Evolutionary conservation across 2,797 vertebrate species (phyloP), one percentile per base, ranked within the genome.

Genomic region (Mareca strepera): DNA sequence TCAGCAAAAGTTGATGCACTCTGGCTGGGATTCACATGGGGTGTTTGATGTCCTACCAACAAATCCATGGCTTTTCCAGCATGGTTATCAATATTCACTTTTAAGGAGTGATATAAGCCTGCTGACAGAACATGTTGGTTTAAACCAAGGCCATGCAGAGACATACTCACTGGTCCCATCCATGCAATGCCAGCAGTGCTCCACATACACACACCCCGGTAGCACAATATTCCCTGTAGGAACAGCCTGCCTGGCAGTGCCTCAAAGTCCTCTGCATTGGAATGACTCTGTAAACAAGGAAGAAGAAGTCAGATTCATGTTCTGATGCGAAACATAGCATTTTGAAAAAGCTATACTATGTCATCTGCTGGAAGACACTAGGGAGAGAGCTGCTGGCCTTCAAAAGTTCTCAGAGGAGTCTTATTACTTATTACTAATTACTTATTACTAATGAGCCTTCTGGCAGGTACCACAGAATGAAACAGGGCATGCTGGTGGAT

Each of bases 251-350:
- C 33, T 44, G 59, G 58, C 41, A 85, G 41, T 1, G 5, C 41
- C 77, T 55, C 39, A 37, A 80, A 52, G 62, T 74, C 37, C 69
- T 56, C 46, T 50, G 10, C 7, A 0, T 12, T 14, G 33, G 7
- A 5, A 7, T 50, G 12, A 11, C 17, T 15, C 17, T 15, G 25
- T 35, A 58, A 91, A 53, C 3, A 44, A n/a, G 59, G 78, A 74
- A 64, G 64, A 62, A 64, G 88, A 74, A 29, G 10, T 41, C 18
- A 20, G 76, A 26, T 56, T 79, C n/a, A 16, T 55, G 13, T 72
- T 82, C 0, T 0, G 25, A 13, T 72, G 41, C 35, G 46, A 82
- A 17, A 2, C 17, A 9, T 5, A 2, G 9, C 12, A 1, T 63
- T 88, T 68, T 33, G 12, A 62, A 46, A 79, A 60, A 59, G 29